Percentiles rank a stretch among this genome's conserved stretches.
These are phyloP conservation scores for Hippopotamyrus pictus DNA, from an alignment of 2,797 vertebrate genomes.

Conservation along the genomic window DNA sequence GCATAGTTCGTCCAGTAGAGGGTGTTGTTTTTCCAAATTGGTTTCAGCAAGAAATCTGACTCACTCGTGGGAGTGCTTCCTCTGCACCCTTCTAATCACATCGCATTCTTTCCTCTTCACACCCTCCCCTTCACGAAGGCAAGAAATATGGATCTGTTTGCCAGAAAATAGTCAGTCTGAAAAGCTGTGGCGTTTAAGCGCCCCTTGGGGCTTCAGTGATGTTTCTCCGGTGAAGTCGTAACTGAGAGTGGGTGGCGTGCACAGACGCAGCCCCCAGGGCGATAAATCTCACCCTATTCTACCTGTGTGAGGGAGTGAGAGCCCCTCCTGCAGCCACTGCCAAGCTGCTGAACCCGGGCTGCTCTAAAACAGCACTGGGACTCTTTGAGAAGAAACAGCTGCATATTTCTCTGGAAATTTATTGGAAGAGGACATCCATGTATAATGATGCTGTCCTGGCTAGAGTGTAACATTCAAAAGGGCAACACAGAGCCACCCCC, in stretches of 20 bases:
- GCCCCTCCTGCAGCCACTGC: neutral
- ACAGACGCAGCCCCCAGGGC: constrained; percentile 21
- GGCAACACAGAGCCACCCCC: neutral
- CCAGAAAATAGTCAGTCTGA: neutral
- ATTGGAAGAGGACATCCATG: constrained; percentile 51
- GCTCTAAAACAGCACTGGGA: constrained; percentile 47
- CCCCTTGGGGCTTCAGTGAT: neutral
- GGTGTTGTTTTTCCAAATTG: constrained; percentile 15
- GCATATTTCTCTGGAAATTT: constrained; percentile 54
- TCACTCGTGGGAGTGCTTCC: neutral
- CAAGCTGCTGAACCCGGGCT: constrained; percentile 14
- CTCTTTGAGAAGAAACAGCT: constrained; percentile 56
- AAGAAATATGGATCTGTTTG: neutral
- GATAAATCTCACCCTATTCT: constrained; percentile 41
- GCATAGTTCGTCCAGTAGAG: constrained; percentile 18
- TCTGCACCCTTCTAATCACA: neutral
- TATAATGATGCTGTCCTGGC: neutral
- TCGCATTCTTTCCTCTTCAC: neutral
- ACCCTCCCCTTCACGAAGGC: neutral
- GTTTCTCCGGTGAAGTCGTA: neutral
- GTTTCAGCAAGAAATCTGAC: neutral
- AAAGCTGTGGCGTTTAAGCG: neutral
- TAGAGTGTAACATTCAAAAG: neutral
- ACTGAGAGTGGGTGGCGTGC: constrained; percentile 30
- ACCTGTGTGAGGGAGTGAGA: constrained; percentile 21